These are phyloP conservation scores for Sialis lutaria DNA, from an alignment of 2,888 invertebrate genomes.

Conservation along the genomic window DNA sequence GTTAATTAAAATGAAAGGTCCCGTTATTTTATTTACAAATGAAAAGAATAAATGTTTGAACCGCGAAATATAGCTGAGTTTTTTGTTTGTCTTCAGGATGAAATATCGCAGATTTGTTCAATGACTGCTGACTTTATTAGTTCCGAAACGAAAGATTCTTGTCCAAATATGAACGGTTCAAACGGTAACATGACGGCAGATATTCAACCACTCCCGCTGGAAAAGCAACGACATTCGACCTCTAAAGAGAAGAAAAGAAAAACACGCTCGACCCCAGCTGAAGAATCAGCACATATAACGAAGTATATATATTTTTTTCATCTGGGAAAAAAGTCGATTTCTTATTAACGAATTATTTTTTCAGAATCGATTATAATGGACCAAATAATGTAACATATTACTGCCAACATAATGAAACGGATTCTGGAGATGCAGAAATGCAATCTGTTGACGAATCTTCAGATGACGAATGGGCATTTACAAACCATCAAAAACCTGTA, in stretches of 20 bases:
- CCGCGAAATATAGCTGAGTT: too few relatives aligned
- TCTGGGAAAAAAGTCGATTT: not conserved
- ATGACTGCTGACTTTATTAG: too few relatives aligned
- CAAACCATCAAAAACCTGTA: slow-evolving; percentile 22
- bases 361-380: slow-evolving; percentile 53
- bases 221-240: not conserved
- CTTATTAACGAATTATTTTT: slow-evolving; percentile 4
- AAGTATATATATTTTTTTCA: not conserved
- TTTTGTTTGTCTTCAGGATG: too few relatives aligned
- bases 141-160: too few relatives aligned
- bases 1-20: too few relatives aligned
- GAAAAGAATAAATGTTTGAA: too few relatives aligned
- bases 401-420: slow-evolving; percentile 74
- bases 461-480: slow-evolving; percentile 54
- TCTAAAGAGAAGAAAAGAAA: not conserved
- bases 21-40: too few relatives aligned
- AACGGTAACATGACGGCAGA: too few relatives aligned
- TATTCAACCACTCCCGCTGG: too few relatives aligned
- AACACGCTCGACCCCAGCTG: not conserved
- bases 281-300: not conserved
- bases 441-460: slow-evolving; percentile 37
- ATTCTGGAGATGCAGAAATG: slow-evolving; percentile 33
- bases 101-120: too few relatives aligned
- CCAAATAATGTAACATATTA: slow-evolving; percentile 73
- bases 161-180: too few relatives aligned